Evolutionary conservation across 2,888 invertebrate species (phyloP), one percentile per base, ranked within the genome.

Genomic region (Patella ulyssiponensis): DNA sequence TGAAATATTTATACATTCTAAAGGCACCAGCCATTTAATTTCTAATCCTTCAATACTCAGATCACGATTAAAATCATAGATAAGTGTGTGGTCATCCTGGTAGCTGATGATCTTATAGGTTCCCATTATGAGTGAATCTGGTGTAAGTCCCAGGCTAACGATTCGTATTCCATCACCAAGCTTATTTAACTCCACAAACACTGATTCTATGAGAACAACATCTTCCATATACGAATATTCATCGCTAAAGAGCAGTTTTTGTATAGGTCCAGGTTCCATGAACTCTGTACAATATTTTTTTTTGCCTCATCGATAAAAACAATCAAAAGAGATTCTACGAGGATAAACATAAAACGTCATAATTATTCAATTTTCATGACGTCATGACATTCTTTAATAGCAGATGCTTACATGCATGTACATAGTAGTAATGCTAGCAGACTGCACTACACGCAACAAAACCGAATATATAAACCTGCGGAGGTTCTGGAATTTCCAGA

Each of bases 191-290:
- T 74, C 74, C 3, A 74, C 74, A 51, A 74, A 74, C 2, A 69
- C 15, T 74, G 64, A 58, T 51, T 74, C 74, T 14, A 74, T n/a
- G 4, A 74, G 17, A 27, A 74, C 64, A 7, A 74, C 51, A 69
- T 74, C 74, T 51, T 74, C 74, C 11, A 74, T 58, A 15, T 74
- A 58, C n/a, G 51, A 20, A 69, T 74, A 74, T 64, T 74, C 74
- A n/a, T 44, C 58, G 14, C n/a, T 27, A n/a, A 74, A 52, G 20
- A 74, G 44, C 7, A 74, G 64, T 51, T 51, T 33, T 64, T 74
- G 74, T 17, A 74, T 17, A 1, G 64, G 64, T n/a, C 69, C 74
- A 20, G 11, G 9, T 23, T 64, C 64, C 64, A 64, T 64, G 44
- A 44, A 44, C 44, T 44, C 7, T 44, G 44, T 1, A 7, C 7